Base-by-base conservation (phyloP, 2,888 invertebrate genomes). In the Synergus laeviventris region DNA sequence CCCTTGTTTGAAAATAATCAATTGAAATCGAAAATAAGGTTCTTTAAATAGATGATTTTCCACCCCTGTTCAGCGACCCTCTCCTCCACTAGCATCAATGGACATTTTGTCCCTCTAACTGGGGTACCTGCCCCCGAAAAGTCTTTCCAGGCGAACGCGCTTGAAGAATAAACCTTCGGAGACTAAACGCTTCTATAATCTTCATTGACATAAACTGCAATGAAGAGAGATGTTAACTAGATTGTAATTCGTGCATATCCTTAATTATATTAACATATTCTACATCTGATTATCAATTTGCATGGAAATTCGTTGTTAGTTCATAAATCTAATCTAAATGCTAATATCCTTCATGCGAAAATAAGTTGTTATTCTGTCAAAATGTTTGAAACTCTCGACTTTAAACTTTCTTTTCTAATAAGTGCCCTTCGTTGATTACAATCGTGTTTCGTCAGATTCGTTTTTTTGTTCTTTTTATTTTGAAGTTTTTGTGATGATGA, bases 131-230 rank as follows among this genome's bases (percentile, higher is more conserved):
- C 84, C 83, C 86, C 83, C 81, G 82, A 84, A 85, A 83, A 84
- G 86, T 89, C 88, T 86, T 89, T 87, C 85, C 88, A 80, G 84
- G 74, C 85, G 88, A 87, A 90, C 90, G 89, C 90, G 84, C 79
- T 36, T 79, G 78, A 78, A 87, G 85, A 90, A 89, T 89, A 83
- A 84, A 84, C 86, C 81, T 80, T 77, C 79, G 79, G 73, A 76
- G 78, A 79, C 76, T 79, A 78, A 75, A 80, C 73, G 79, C 76
- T 70, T 78, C 75, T 82, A 31, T 31, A 81, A 82, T 81, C 79
- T 78, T 61, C 75, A 76, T 79, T 70, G 61, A 81, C 78, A 79
- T 36, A n/a, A 70, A 70, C 74, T 75, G 49, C 78, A 59, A 76
- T 76, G 73, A 64, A 74, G 78, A 79, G 54, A 76, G 73, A 74